Evolutionary conservation across 2,113 vertebrate genomes (phyloP).

Genomic region (Muntiacus reevesi): DNA sequence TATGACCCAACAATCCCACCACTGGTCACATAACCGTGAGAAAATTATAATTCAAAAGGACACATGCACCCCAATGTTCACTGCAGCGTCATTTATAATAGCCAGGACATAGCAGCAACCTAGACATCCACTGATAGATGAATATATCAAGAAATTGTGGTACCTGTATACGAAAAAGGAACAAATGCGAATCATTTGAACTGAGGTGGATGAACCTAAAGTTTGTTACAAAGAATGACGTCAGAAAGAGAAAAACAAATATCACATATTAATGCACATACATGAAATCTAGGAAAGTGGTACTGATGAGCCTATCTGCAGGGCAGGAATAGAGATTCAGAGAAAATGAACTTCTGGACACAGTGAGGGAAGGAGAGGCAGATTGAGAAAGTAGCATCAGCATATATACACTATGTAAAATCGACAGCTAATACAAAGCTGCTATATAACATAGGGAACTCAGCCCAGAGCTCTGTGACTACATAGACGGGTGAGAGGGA

Average conservation of each 20-base stretch:
- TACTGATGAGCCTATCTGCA: background rate
- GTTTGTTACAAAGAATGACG: background rate
- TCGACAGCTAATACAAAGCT: background rate
- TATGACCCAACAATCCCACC: background rate
- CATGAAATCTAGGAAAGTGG: background rate
- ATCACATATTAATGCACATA: background rate
- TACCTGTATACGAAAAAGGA: background rate
- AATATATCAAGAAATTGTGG: background rate
- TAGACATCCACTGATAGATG: background rate
- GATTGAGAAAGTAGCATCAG: background rate
- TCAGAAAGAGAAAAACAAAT: background rate
- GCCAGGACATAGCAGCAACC: background rate
- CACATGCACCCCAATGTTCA: background rate
- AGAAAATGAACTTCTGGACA: background rate
- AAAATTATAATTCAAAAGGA: background rate
- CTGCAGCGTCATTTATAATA: background rate
- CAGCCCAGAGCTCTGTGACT: background rate
- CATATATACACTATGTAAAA: background rate
- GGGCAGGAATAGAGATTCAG: background rate
- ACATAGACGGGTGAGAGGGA: fast-evolving
- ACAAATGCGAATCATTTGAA: background rate
- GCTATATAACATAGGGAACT: background rate
- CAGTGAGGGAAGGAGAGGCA: background rate
- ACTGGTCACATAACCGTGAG: background rate
- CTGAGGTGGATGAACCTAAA: background rate